Conservation (phyloP, 2,113 vertebrate species). For the Eptatretus burgeri region DNA sequence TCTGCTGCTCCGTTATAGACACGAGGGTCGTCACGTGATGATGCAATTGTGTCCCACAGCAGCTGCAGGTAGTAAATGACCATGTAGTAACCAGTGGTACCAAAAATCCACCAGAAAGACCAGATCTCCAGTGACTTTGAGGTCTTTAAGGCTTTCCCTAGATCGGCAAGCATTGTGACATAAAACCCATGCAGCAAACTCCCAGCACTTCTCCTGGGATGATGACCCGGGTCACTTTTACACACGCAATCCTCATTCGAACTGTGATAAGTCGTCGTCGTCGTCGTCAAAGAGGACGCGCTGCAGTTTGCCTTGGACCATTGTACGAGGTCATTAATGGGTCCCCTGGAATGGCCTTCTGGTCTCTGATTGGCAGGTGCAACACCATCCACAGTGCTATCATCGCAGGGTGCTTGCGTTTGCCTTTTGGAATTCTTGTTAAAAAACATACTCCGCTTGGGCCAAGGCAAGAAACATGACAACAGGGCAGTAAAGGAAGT, state of each 20-base stretch:
- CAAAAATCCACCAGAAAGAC: constrained; percentile 83
- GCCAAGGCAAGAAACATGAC: constrained; percentile 38
- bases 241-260: background rate
- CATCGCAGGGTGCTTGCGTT: accelerated
- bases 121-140: constrained; percentile 43
- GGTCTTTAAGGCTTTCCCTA: constrained; percentile 14
- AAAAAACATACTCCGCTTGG: constrained; percentile 58
- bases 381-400: constrained; percentile 8
- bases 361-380: background rate
- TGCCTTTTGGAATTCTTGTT: constrained; percentile 16
- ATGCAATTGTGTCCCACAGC: constrained; percentile 35
- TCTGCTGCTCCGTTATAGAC: constrained; percentile 70
- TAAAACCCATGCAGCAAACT: constrained; percentile 10
- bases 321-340: background rate
- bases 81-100: constrained; percentile 68
- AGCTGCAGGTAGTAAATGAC: constrained; percentile 61
- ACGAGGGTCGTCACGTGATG: constrained; percentile 10
- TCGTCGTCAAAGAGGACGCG: background rate
- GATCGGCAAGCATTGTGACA: constrained; percentile 31
- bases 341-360: background rate
- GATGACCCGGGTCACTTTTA: background rate
- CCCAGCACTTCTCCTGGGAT: too few species aligned
- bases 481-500: constrained; percentile 34
- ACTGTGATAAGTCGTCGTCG: too few species aligned
- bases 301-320: background rate